A percentile compares a stretch with the other conserved stretches of the same genome.
These are phyloP conservation scores for Varanus komodoensis DNA, from an alignment of 2,113 vertebrate species.

Conservation along the genomic window DNA sequence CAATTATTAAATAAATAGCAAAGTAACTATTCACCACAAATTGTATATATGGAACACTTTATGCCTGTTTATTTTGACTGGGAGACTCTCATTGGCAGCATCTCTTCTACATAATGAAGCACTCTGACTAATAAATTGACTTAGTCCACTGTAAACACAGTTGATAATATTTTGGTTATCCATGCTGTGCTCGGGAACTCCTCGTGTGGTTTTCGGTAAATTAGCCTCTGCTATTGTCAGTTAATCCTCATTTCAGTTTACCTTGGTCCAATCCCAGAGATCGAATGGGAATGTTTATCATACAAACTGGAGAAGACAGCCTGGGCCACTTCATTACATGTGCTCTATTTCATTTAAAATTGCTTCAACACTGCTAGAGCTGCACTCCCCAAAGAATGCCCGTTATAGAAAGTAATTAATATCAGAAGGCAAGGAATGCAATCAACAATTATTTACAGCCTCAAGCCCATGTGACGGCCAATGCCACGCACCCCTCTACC, in stretches of 20 bases:
- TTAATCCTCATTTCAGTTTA: constrained; percentile 84
- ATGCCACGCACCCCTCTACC: not conserved
- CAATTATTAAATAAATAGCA: constrained; percentile 90
- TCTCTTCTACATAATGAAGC: constrained; percentile 88
- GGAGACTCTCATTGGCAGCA: constrained; percentile 82
- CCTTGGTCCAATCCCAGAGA: constrained; percentile 71
- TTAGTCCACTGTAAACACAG: constrained; percentile 81
- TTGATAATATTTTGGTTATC: constrained; percentile 90
- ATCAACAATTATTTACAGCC: not conserved
- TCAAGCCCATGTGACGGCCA: not conserved
- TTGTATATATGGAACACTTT: constrained; percentile 76
- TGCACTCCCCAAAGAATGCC: not conserved
- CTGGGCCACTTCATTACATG: not conserved
- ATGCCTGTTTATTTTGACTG: constrained; percentile 87
- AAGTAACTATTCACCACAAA: constrained; percentile 80
- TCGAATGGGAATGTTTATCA: constrained; percentile 51
- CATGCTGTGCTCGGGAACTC: constrained; percentile 79
- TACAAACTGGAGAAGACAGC: constrained; percentile 33
- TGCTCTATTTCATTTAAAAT: not conserved
- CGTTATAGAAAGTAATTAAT: constrained; percentile 4
- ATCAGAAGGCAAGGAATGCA: not conserved
- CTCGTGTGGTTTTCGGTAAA: constrained; percentile 78
- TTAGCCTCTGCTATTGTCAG: constrained; percentile 76
- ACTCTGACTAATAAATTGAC: constrained; percentile 88
- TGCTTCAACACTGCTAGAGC: constrained; percentile 3